Conservation (phyloP, 37 sponge, comb jelly and placozoan genomes). For the Petrosia ficiformis region DNA sequence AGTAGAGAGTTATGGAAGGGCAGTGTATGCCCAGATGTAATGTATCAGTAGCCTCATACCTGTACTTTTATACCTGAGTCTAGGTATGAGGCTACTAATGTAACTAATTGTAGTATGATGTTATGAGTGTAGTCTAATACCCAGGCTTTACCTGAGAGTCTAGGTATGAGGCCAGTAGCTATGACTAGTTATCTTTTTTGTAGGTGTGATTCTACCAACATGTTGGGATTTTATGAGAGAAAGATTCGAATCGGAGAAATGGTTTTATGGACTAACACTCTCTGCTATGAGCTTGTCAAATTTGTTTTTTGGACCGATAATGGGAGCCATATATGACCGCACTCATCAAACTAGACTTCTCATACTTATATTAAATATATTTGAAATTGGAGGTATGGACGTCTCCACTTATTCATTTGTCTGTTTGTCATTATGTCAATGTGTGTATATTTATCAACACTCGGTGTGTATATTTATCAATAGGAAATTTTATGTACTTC, state of each 20-base stretch:
- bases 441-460: not conserved
- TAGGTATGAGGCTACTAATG: too few relatives aligned
- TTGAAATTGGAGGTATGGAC: conserved; percentile 65
- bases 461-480: not conserved
- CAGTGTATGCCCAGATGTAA: too few relatives aligned
- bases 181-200: too few relatives aligned
- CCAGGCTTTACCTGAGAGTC: too few relatives aligned
- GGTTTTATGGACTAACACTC: conserved; percentile 58
- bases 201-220: conserved; percentile 63
- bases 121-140: too few relatives aligned
- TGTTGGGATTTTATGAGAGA: conserved; percentile 39
- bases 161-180: too few relatives aligned
- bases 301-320: conserved; percentile 49
- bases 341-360: conserved; percentile 35
- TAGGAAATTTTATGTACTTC: conserved; percentile 62
- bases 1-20: too few relatives aligned
- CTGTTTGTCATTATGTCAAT: not conserved
- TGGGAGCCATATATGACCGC: conserved; percentile 50
- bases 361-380: conserved; percentile 31
- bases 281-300: conserved; percentile 58
- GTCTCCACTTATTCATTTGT: not conserved
- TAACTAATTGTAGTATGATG: too few relatives aligned
- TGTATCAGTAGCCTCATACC: too few relatives aligned
- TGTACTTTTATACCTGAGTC: too few relatives aligned
- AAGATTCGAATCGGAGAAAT: conserved; percentile 32